Evolutionary conservation across 2,888 invertebrate species (phyloP).

Genomic region (Agrypnus murinus): DNA sequence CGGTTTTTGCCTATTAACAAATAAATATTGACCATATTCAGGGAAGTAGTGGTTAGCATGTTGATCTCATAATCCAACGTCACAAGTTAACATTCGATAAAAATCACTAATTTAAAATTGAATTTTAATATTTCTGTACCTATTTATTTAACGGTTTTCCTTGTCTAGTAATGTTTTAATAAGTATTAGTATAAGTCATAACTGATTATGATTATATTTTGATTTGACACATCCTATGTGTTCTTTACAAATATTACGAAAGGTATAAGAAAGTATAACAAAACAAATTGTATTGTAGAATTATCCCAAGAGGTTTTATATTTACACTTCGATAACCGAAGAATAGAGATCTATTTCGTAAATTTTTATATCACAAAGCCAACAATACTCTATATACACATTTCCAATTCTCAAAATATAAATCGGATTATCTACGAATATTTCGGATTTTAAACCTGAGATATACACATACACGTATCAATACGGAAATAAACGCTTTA

Average conservation of each 20-base stretch:
- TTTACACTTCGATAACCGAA: conserved; percentile 54
- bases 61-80: no score
- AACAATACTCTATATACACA: conserved; percentile 49
- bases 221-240: background rate
- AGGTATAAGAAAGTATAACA: conserved; percentile 22
- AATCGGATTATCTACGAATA: conserved; percentile 52
- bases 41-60: no score
- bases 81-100: no score
- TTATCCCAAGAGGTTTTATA: conserved; percentile 49
- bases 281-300: conserved; percentile 45
- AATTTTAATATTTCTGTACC: no score
- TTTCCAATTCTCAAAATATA: conserved; percentile 47
- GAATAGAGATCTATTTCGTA: conserved; percentile 55
- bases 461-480: no score
- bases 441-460: conserved; percentile 50
- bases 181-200: no score
- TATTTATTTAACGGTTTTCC: no score
- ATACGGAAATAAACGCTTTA: conserved; percentile 48
- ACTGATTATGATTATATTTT: no score
- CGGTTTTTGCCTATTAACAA: no score
- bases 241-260: conserved; percentile 20
- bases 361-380: conserved; percentile 55
- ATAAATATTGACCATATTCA: no score
- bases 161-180: no score
- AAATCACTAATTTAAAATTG: no score